These are phyloP conservation scores for Crocidura indochinensis DNA, from an alignment of 2,797 vertebrate genomes.

Conservation along the genomic window DNA sequence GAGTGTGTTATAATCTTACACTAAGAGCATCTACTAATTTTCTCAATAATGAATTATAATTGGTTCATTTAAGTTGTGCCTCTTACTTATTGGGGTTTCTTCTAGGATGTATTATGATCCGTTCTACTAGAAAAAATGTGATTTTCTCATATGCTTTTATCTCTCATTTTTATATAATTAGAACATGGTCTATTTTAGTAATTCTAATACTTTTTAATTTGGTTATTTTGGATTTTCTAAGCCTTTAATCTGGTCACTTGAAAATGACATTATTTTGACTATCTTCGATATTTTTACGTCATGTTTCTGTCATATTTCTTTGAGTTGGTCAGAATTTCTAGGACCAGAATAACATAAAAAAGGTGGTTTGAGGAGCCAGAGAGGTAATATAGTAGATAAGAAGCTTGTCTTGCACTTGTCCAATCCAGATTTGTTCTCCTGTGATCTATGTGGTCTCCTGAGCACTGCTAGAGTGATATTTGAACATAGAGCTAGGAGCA, in stretches of 20 bases:
- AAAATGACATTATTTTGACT: slow-evolving; percentile 37
- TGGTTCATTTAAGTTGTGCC: neutral
- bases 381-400: too few relatives aligned
- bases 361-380: too few relatives aligned
- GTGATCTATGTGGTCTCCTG: too few relatives aligned
- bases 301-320: neutral
- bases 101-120: slow-evolving; percentile 5
- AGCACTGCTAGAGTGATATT: too few relatives aligned
- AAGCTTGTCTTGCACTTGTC: too few relatives aligned
- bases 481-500: too few relatives aligned
- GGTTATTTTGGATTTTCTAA: slow-evolving; percentile 39
- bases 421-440: too few relatives aligned
- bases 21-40: neutral
- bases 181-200: neutral
- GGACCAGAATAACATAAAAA: neutral
- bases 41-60: neutral
- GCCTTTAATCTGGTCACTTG: slow-evolving; percentile 1
- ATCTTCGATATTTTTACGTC: slow-evolving; percentile 6
- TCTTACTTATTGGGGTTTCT: neutral
- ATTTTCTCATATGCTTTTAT: slow-evolving; percentile 28
- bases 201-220: slow-evolving; percentile 43
- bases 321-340: slow-evolving; percentile 13
- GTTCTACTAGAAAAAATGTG: neutral
- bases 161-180: neutral
- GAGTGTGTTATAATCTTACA: neutral